Evolutionary conservation across 2,113 vertebrate species (phyloP).

Genomic region (Perca fluviatilis): DNA sequence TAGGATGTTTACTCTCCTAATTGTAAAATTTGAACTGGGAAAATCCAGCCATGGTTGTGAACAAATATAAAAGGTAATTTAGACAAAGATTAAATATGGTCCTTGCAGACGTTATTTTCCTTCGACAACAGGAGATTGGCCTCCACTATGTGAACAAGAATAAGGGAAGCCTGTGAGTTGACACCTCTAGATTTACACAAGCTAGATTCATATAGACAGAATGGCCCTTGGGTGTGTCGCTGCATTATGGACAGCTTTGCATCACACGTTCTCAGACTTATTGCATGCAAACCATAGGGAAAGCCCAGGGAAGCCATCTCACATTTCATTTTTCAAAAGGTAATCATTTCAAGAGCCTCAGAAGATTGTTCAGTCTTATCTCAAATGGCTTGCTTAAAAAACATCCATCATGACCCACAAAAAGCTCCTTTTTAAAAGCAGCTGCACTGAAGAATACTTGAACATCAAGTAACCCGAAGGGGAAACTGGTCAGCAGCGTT

Average conservation of each 20-base stretch:
- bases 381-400: not conserved
- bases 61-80: not conserved
- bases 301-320: conserved; percentile 17
- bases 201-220: conserved; percentile 52
- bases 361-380: not conserved
- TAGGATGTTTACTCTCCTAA: not conserved
- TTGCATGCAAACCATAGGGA: conserved; percentile 22
- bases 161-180: conserved; percentile 37
- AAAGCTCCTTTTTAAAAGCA: conserved; percentile 32
- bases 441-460: conserved; percentile 18
- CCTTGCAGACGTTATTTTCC: not conserved
- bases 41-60: not conserved
- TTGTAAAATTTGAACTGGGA: not conserved
- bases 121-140: not conserved
- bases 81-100: not conserved
- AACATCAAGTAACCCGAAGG: not conserved
- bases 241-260: conserved; percentile 52
- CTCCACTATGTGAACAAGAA: conserved; percentile 41
- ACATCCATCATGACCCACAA: not conserved
- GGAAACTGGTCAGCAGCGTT: conserved; percentile 7
- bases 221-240: not conserved
- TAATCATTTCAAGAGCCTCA: conserved; percentile 6
- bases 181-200: conserved; percentile 28
- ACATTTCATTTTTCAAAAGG: conserved; percentile 41
- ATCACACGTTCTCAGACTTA: conserved; percentile 28